These are phyloP conservation scores for Eira barbara DNA, from an alignment of 2,113 vertebrate species.

Conservation along the genomic window DNA sequence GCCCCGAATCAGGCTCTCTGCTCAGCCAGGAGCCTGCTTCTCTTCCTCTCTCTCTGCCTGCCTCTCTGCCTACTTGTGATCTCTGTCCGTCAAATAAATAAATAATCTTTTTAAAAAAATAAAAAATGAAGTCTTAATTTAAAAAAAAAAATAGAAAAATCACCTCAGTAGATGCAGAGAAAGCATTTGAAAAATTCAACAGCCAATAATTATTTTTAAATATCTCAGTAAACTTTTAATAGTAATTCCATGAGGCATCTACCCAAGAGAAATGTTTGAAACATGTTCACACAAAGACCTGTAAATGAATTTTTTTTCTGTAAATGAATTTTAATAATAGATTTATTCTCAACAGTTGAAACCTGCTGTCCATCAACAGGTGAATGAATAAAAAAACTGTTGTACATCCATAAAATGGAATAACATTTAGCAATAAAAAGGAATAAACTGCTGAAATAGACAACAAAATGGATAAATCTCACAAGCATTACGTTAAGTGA, in stretches of 20 bases:
- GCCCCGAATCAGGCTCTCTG: too few relatives aligned
- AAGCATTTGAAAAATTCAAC: neutral
- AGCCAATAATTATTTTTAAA: neutral
- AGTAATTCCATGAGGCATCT: neutral
- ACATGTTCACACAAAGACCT: neutral
- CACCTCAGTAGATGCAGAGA: neutral
- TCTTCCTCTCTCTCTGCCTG: too few relatives aligned
- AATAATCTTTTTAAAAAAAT: too few relatives aligned
- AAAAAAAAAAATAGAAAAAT: neutral
- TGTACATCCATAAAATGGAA: neutral
- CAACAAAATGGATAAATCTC: neutral
- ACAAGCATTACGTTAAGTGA: neutral
- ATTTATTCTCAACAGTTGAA: neutral
- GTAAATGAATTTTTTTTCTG: neutral
- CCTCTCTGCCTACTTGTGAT: too few relatives aligned
- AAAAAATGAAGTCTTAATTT: neutral
- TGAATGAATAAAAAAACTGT: neutral
- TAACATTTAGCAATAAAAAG: neutral
- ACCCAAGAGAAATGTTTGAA: neutral
- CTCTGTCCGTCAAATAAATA: too few relatives aligned
- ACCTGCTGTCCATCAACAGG: neutral
- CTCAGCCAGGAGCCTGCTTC: too few relatives aligned
- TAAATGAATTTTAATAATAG: neutral
- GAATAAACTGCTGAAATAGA: neutral
- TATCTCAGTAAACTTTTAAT: neutral